phyloP scores from a whole-genome alignment of 1,140 invertebrate species.

The Drepana arcuata region DNA sequence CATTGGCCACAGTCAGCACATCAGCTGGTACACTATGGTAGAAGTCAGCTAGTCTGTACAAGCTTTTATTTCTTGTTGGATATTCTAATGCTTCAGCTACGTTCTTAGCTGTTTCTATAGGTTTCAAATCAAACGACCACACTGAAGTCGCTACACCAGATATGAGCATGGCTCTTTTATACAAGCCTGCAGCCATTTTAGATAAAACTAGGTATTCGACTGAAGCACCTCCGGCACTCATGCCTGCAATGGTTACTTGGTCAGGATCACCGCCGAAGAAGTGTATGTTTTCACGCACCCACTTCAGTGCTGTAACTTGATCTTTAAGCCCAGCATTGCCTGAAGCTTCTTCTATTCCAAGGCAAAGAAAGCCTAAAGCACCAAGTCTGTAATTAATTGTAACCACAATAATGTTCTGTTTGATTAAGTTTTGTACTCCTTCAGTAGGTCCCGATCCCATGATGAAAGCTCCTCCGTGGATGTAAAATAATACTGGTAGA shows the following conservation, averaged over 20 bases:
- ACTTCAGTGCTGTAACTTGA: slow-evolving; percentile 68
- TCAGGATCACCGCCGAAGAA: slow-evolving; percentile 67
- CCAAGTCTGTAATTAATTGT: slow-evolving; percentile 71
- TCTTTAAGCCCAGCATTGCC: slow-evolving; percentile 72
- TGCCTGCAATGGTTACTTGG: slow-evolving; percentile 58
- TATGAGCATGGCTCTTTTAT: slow-evolving; percentile 72
- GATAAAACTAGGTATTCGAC: slow-evolving; percentile 39
- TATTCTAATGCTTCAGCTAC: slow-evolving; percentile 70
- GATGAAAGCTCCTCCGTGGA: slow-evolving; percentile 78
- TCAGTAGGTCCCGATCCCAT: slow-evolving; percentile 52
- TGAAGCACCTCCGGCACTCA: slow-evolving; percentile 45
- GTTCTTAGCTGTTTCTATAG: slow-evolving; percentile 64
- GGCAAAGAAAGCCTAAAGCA: slow-evolving; percentile 64
- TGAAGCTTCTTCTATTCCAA: slow-evolving; percentile 66
- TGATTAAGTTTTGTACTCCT: slow-evolving; percentile 65
- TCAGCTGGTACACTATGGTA: slow-evolving; percentile 10
- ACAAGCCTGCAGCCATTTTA: slow-evolving; percentile 62
- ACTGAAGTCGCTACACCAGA: slow-evolving; percentile 75
- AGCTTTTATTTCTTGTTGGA: slow-evolving; percentile 29
- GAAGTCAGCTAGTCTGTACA: slow-evolving; percentile 34
- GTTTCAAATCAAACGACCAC: slow-evolving; percentile 72
- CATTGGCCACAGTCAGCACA: slow-evolving; percentile 7
- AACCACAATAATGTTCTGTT: slow-evolving; percentile 63
- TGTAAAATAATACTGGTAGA: slow-evolving; percentile 74
- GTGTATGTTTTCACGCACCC: slow-evolving; percentile 71